A percentile compares a stretch with the other conserved stretches of the same genome.
Conservation (phyloP, 1,140 invertebrate genomes). For the Holotrichia oblita region DNA sequence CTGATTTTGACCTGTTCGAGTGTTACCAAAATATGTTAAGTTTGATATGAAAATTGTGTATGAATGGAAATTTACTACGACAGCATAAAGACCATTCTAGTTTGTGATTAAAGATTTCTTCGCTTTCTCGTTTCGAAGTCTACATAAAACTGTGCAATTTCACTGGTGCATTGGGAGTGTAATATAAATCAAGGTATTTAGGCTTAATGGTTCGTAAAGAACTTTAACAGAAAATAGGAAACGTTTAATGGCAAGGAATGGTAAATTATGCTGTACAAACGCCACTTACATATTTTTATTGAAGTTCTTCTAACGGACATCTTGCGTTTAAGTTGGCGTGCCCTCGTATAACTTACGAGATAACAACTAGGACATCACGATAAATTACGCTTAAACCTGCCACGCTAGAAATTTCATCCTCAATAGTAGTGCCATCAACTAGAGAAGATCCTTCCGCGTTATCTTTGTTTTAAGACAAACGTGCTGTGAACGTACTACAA, state of each 20-base stretch:
- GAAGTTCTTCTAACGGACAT: neutral
- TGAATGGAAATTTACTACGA: no score
- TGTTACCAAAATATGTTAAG: no score
- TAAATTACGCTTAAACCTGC: neutral
- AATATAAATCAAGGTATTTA: no score
- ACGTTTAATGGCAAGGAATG: neutral
- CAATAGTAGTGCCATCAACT: neutral
- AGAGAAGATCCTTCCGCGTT: neutral
- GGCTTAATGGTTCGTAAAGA: no score
- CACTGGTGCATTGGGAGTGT: no score
- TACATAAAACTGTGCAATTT: no score
- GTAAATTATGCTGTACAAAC: neutral
- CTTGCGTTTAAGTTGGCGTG: neutral
- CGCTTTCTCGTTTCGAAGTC: no score
- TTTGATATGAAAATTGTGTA: no score
- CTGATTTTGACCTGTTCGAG: no score
- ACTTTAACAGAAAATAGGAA: no score
- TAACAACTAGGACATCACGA: neutral
- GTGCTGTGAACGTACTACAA: neutral
- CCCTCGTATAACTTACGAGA: constrained; percentile 3
- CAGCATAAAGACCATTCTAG: no score
- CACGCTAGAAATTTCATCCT: neutral
- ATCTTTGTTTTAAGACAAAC: neutral
- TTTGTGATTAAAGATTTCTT: no score
- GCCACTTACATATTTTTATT: neutral